Evolutionary conservation across 2,797 vertebrate species (phyloP).

Genomic region (Sphenodon punctatus): DNA sequence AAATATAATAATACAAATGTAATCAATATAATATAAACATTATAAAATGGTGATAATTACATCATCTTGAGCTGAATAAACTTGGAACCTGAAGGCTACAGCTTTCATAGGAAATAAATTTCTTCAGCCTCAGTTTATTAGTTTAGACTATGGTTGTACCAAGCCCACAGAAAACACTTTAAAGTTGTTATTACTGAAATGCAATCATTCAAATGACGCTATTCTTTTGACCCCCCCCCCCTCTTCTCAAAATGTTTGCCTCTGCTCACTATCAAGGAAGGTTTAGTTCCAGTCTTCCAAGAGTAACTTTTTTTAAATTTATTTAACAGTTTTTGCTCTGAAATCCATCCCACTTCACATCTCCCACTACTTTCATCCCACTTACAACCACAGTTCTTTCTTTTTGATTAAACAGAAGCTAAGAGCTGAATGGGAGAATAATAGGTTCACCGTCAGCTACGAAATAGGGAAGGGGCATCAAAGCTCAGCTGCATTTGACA

Average conservation of each 20-base stretch:
- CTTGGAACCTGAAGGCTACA: not conserved
- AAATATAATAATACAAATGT: too few relatives aligned
- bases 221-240: too few relatives aligned
- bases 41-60: too few relatives aligned
- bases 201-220: not conserved
- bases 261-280: not conserved
- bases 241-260: not conserved
- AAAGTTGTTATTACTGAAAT: not conserved
- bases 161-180: not conserved
- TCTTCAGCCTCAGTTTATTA: not conserved
- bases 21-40: too few relatives aligned
- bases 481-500: not conserved
- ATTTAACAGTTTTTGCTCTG: not conserved
- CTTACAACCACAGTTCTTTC: not conserved
- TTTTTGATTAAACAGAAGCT: not conserved
- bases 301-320: not conserved
- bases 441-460: not conserved
- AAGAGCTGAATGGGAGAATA: not conserved
- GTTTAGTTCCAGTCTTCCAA: too few relatives aligned
- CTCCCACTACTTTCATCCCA: not conserved
- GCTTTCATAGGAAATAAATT: conserved; percentile 31
- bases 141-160: not conserved
- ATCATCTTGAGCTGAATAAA: conserved; percentile 39
- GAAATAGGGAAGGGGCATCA: not conserved
- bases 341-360: not conserved